phyloP scores from a whole-genome alignment of 2,797 vertebrate species.

The Ctenopoma kingsleyae region DNA sequence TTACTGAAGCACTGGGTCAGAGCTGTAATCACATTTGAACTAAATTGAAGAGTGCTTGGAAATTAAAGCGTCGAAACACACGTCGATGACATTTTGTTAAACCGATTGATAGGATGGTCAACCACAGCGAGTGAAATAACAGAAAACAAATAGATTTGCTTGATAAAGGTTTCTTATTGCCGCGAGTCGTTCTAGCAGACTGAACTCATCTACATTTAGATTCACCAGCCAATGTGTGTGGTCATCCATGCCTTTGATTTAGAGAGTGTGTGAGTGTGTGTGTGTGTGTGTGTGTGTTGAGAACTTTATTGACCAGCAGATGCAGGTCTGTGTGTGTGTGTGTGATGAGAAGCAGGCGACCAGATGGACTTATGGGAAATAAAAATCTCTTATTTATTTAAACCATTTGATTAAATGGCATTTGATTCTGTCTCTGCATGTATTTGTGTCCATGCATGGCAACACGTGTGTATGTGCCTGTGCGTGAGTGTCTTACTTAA shows the following conservation, averaged over 20 bases:
- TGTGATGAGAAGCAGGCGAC: constrained; percentile 73
- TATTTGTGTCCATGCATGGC: constrained; percentile 25
- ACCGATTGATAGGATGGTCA: constrained; percentile 52
- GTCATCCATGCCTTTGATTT: constrained; percentile 74
- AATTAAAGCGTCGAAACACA: constrained; percentile 37
- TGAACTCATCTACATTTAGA: constrained; percentile 82
- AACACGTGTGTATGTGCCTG: background rate
- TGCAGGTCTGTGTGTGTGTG: constrained; percentile 54
- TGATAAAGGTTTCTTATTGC: constrained; percentile 78
- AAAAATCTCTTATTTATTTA: constrained; percentile 83
- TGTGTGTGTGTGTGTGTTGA: constrained; percentile 34
- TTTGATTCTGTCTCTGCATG: constrained; percentile 76
- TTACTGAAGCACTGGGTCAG: constrained; percentile 28
- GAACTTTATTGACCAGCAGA: constrained; percentile 77
- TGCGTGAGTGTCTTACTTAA: constrained; percentile 63
- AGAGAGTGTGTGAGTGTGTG: constrained; percentile 34
- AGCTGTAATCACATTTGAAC: constrained; percentile 45
- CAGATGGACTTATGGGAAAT: constrained; percentile 81
- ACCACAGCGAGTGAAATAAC: constrained; percentile 33
- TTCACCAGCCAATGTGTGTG: constrained; percentile 73
- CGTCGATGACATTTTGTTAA: constrained; percentile 65
- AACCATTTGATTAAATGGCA: constrained; percentile 81
- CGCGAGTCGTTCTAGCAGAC: constrained; percentile 63
- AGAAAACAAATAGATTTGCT: constrained; percentile 70
- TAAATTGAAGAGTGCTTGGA: constrained; percentile 26